These are phyloP conservation scores for Danionella dracula DNA, from an alignment of 2,797 vertebrate genomes.

Conservation along the genomic window DNA sequence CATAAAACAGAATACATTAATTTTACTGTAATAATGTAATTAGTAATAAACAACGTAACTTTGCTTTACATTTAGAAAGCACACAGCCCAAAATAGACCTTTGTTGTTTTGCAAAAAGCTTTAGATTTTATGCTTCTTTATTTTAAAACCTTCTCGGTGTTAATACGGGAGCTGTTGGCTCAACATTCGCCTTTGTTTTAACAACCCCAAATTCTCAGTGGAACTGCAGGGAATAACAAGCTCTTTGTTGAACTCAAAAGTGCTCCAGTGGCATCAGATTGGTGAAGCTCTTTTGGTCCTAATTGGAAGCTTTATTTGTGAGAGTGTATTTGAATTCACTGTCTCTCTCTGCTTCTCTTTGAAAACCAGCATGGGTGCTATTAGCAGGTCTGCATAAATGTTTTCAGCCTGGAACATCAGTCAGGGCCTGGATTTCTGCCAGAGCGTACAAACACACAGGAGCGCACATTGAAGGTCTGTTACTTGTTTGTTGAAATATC, in stretches of 20 bases:
- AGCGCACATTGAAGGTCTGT: conserved; percentile 11
- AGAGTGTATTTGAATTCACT: conserved; percentile 1
- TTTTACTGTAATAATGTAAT: no score
- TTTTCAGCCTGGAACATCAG: conserved; percentile 41
- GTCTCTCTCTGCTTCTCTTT: conserved; percentile 24
- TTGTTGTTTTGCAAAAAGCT: no score
- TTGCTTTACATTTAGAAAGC: no score
- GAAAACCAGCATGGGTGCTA: conserved; percentile 34
- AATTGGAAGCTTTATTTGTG: conserved; percentile 11
- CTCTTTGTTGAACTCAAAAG: not conserved
- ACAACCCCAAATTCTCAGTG: not conserved
- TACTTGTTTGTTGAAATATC: conserved; percentile 20
- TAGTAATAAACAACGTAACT: no score
- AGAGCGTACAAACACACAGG: conserved; percentile 21
- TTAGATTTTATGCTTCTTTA: no score
- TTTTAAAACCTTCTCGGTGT: no score
- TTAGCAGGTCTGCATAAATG: conserved; percentile 46
- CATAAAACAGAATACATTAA: no score
- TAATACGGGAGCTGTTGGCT: no score
- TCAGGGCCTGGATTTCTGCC: conserved; percentile 25
- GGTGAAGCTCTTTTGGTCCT: not conserved
- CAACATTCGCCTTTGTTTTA: no score
- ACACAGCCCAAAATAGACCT: no score
- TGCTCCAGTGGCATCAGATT: not conserved
- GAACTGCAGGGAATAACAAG: not conserved